Evolutionary conservation across 2,797 vertebrate species (phyloP).

Genomic region (Tragopan temminckii): DNA sequence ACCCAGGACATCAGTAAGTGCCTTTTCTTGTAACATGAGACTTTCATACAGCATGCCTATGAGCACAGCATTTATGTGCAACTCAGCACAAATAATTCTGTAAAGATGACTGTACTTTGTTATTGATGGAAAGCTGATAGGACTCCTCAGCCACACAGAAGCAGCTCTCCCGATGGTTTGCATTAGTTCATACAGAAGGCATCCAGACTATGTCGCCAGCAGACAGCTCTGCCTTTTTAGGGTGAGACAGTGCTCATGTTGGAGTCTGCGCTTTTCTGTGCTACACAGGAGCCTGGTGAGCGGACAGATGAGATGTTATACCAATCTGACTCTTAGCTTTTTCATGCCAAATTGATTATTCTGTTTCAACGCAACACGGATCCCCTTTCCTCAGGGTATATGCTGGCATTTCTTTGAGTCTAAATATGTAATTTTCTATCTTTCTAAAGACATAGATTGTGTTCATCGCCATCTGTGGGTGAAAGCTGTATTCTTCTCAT

Average conservation of each 20-base stretch:
- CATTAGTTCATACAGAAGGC: conserved; percentile 65
- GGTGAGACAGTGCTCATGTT: conserved; percentile 12
- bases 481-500: neutral
- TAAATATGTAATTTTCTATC: neutral
- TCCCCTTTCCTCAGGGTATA: neutral
- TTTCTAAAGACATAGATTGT: conserved; percentile 12
- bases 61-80: neutral
- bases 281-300: conserved; percentile 1
- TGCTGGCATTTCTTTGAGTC: neutral
- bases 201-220: conserved; percentile 52
- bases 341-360: neutral
- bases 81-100: neutral
- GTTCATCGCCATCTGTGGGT: conserved; percentile 34
- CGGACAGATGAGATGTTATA: neutral
- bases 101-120: neutral
- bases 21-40: conserved; percentile 49
- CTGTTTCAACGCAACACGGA: neutral
- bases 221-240: conserved; percentile 67
- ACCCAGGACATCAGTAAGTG: conserved; percentile 1
- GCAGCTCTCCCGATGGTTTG: neutral
- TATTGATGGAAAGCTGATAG: conserved; percentile 29
- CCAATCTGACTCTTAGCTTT: conserved; percentile 21
- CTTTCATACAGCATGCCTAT: neutral
- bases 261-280: neutral
- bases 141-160: neutral